Percentiles rank a stretch among this genome's conserved stretches.
Conservation (phyloP, 2,113 vertebrate species). For the Rallus limicola region DNA sequence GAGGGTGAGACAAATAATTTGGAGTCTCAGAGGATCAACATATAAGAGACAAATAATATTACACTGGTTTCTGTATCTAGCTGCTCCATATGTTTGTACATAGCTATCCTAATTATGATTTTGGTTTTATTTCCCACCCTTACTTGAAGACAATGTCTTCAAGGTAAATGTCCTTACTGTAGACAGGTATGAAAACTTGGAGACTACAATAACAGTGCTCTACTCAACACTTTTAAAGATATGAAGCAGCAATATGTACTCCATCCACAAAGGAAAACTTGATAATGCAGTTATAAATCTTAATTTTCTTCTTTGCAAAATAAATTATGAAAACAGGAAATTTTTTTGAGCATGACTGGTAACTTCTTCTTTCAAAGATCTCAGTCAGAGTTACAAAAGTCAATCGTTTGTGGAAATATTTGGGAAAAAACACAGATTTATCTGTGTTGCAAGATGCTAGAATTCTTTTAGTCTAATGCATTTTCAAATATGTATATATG, state of each 20-base stretch:
- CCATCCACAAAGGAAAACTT: neutral
- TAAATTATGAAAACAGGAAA: neutral
- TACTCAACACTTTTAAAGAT: neutral
- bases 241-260: neutral
- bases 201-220: neutral
- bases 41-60: neutral
- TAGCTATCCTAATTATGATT: neutral
- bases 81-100: neutral
- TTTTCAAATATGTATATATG: neutral
- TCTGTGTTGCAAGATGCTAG: neutral
- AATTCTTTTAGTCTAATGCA: neutral
- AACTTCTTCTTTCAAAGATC: neutral
- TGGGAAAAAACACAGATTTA: neutral
- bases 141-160: neutral
- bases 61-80: neutral
- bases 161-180: neutral
- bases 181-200: neutral
- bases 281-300: neutral
- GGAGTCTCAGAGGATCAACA: neutral
- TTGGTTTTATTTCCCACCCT: neutral
- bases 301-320: neutral
- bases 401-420: neutral
- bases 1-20: neutral
- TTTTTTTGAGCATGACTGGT: neutral
- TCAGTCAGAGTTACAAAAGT: neutral